These are phyloP conservation scores for Mesochorus sp. DNA, from an alignment of 2,888 invertebrate species.

Conservation along the genomic window DNA sequence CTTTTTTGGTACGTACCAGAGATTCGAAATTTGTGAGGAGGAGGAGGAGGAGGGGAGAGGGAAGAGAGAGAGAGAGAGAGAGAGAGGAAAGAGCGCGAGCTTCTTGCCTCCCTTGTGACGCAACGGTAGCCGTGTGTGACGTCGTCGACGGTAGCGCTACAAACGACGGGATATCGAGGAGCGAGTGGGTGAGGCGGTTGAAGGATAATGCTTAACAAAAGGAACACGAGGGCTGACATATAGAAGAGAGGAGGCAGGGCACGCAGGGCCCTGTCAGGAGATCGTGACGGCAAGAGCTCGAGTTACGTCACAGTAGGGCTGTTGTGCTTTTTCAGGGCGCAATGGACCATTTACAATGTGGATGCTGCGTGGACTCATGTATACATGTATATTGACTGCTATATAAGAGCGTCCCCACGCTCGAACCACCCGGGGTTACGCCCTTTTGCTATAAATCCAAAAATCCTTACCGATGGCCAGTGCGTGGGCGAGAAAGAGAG, in stretches of 20 bases:
- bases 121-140: constrained; percentile 7
- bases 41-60: not conserved
- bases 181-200: constrained; percentile 72
- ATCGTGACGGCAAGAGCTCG: constrained; percentile 74
- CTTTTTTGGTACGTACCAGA: constrained; percentile 31
- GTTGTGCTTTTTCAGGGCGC: constrained; percentile 75
- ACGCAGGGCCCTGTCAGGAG: constrained; percentile 67
- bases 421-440: not conserved
- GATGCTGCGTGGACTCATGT: constrained; percentile 28
- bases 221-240: constrained; percentile 72
- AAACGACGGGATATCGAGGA: constrained; percentile 64
- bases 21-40: too few relatives aligned
- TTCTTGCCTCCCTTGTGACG: not conserved
- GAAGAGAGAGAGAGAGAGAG: not conserved
- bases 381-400: not conserved
- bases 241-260: constrained; percentile 61
- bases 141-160: constrained; percentile 48
- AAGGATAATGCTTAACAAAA: constrained; percentile 73
- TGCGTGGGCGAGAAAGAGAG: constrained; percentile 60
- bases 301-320: constrained; percentile 79
- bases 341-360: constrained; percentile 63
- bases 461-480: constrained; percentile 22
- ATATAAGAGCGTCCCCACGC: not conserved
- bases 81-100: constrained; percentile 11
- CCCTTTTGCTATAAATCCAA: constrained; percentile 11